phyloP scores from a whole-genome alignment of 2,797 vertebrate genomes.

The Sternotherus odoratus region DNA sequence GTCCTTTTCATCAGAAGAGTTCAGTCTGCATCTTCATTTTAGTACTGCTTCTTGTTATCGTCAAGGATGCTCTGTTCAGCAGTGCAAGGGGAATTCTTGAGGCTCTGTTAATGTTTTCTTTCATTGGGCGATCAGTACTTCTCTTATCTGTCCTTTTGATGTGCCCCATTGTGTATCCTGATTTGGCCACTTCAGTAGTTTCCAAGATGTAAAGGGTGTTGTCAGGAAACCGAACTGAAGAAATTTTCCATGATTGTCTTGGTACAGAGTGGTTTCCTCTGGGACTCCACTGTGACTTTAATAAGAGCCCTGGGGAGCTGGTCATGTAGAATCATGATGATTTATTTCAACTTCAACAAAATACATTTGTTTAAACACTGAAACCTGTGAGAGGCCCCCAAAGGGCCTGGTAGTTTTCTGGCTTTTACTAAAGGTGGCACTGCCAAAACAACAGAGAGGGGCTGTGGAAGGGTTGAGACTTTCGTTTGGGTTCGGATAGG shows the following conservation, averaged over 20 bases:
- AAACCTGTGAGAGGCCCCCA: conserved; percentile 8
- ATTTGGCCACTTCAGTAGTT: conserved; percentile 49
- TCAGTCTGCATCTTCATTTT: background rate
- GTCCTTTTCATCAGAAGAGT: background rate
- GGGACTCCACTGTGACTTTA: conserved; percentile 24
- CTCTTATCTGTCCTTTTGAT: conserved; percentile 60
- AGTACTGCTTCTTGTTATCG: conserved; percentile 39
- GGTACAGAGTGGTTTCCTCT: conserved; percentile 26
- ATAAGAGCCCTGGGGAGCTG: conserved; percentile 5
- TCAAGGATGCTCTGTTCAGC: background rate
- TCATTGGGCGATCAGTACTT: background rate
- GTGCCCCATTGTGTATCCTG: conserved; percentile 8
- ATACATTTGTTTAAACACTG: conserved; percentile 14
- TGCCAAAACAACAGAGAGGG: background rate
- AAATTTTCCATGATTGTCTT: conserved; percentile 34
- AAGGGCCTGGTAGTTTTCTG: conserved; percentile 20
- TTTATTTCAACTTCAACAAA: conserved; percentile 24
- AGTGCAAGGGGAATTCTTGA: conserved; percentile 28
- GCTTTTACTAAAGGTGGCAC: background rate
- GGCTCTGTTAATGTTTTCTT: conserved; percentile 11
- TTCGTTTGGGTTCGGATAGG: background rate
- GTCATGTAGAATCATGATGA: conserved; percentile 21
- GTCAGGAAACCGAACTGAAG: conserved; percentile 56
- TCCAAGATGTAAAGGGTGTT: conserved; percentile 66
- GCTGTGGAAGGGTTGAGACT: background rate